Conservation (phyloP, 2,113 vertebrate species). For the Indri indri region DNA sequence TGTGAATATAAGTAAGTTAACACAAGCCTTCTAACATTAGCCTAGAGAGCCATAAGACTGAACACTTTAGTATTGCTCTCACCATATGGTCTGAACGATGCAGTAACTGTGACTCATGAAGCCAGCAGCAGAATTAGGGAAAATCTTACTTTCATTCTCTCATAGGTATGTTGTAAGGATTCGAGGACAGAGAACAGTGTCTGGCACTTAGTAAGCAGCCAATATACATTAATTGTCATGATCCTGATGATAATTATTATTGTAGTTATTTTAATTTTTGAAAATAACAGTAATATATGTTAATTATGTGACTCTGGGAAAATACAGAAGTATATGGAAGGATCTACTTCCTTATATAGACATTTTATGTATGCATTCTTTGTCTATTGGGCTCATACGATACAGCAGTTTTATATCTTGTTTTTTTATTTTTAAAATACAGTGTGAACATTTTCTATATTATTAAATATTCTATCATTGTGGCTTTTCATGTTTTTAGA, state of each 20-base stretch:
- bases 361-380: not conserved
- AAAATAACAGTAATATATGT: not conserved
- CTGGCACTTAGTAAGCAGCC: not conserved
- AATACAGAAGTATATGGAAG: not conserved
- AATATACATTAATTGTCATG: not conserved
- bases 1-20: conserved; percentile 38
- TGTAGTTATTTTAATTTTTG: not conserved
- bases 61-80: not conserved
- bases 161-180: not conserved
- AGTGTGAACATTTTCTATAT: not conserved
- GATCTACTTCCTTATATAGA: not conserved
- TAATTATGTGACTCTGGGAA: not conserved
- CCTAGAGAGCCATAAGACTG: not conserved
- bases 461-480: not conserved
- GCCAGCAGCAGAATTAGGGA: not conserved
- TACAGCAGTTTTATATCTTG: not conserved
- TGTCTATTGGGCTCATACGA: not conserved
- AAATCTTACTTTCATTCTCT: not conserved
- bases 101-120: not conserved
- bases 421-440: not conserved
- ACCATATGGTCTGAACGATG: not conserved
- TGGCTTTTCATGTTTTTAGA: not conserved
- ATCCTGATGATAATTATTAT: not conserved
- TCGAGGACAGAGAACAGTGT: not conserved
- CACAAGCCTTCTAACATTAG: not conserved